Percentiles rank a stretch among this genome's conserved stretches.
phyloP scores from a whole-genome alignment of 92 coral and sea anemone genomes.

The Epizoanthus scotinus region DNA sequence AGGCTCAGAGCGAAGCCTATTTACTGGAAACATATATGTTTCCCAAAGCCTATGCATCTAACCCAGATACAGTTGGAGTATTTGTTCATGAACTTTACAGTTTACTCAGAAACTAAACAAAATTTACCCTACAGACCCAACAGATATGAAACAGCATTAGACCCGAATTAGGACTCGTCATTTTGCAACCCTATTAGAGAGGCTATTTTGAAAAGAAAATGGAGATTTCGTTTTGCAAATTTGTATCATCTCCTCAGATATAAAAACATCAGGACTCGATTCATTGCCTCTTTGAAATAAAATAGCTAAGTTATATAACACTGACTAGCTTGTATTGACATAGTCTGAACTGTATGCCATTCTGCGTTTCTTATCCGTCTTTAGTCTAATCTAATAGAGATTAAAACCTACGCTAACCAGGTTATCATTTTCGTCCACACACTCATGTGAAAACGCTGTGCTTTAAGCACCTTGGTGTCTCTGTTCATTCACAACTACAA shows the following conservation, averaged over 20 bases:
- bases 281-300: conserved; percentile 37
- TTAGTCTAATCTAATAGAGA: conserved; percentile 17
- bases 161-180: background rate
- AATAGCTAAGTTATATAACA: conserved; percentile 24
- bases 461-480: conserved; percentile 6
- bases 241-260: background rate
- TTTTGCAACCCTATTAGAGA: conserved; percentile 30
- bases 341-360: background rate
- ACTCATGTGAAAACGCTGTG: background rate
- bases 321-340: conserved; percentile 2
- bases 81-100: too few species aligned
- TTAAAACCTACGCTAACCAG: conserved; percentile 8
- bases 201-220: conserved; percentile 1
- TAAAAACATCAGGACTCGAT: background rate
- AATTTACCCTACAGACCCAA: background rate
- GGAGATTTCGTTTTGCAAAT: background rate
- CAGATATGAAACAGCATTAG: conserved; percentile 9
- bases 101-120: background rate
- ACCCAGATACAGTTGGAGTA: too few species aligned
- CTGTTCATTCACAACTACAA: conserved; percentile 4
- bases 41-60: too few species aligned
- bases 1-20: background rate
- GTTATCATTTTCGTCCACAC: background rate
- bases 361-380: background rate
- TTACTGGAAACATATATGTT: background rate